Evolutionary conservation across 2,113 vertebrate species (phyloP), one percentile per base, ranked within the genome.

Genomic region (Ictidomys tridecemlineatus): DNA sequence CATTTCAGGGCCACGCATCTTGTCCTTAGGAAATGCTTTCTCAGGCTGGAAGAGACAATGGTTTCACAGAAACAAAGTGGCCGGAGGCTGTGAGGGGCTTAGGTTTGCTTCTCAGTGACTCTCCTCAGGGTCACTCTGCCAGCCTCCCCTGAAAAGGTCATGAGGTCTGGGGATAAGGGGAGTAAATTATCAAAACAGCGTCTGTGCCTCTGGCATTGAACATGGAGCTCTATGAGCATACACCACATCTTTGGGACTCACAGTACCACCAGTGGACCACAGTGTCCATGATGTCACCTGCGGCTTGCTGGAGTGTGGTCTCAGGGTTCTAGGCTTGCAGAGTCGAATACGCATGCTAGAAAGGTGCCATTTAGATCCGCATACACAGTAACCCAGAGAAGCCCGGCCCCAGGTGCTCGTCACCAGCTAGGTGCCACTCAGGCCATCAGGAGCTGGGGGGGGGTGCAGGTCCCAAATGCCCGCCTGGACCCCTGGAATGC

Each of bases 141-240:
- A 87, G 51, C 37, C n/a, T n/a, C n/a, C n/a, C n/a, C 80, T 58
- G 37, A 61, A 69, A 5, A 14, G 78, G 94, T 82, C 92, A 20
- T 63, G 2, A 53, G 51, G 37, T 34, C 30, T 80, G 28, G 48
- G 24, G 3, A 18, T 61, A 32, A 39, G n/a, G 5, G 34, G 9
- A 48, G 39, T 65, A 72, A 80, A 18, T 48, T 37, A 61, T 61
- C 22, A 5, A 61, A 61, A 26, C 5, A 61, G 58, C 8, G 2
- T 91, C 58, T 89, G 58, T 53, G 67, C n/a, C 51, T 85, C 65
- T 80, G 48, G 26, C 65, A 22, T 53, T 45, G 73, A 67, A 45
- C 22, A 8, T 4, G 12, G 48, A 58, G 30, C 45, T 70, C 61
- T 73, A 42, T 39, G 61, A 82, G 20, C 73, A 45, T 63, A 20